A percentile compares a stretch with the other conserved stretches of the same genome.
Evolutionary conservation across 1,140 invertebrate genomes (phyloP).

Genomic region (Reticulitermes speratus): DNA sequence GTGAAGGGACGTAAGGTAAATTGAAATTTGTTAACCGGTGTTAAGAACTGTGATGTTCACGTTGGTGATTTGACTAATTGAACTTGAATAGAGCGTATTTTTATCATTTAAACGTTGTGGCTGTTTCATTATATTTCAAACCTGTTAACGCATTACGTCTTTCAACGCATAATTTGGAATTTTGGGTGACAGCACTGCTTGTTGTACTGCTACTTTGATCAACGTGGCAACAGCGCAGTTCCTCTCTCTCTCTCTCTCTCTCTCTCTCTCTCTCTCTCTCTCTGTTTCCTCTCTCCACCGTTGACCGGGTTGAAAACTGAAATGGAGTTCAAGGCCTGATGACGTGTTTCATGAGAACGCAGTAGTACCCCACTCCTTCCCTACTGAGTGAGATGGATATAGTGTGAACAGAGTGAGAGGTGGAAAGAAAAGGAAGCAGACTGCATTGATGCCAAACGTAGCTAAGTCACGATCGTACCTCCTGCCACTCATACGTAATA

Average conservation of each 20-base stretch:
- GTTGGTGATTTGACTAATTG: neutral
- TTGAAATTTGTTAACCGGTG: neutral
- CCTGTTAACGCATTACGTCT: neutral
- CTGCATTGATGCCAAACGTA: slow-evolving; percentile 4
- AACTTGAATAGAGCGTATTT: neutral
- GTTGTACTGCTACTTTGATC: neutral
- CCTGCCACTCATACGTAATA: neutral
- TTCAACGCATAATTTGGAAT: neutral
- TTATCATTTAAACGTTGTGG: neutral
- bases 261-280: neutral
- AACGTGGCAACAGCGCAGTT: slow-evolving; percentile 22
- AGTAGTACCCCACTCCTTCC: neutral
- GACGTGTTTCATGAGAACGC: slow-evolving; percentile 27
- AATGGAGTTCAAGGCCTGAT: slow-evolving; percentile 31
- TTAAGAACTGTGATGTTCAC: neutral
- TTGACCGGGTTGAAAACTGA: slow-evolving; percentile 28
- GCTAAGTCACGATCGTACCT: neutral
- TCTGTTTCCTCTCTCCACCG: neutral
- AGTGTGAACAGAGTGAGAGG: neutral
- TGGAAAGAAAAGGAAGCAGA: neutral
- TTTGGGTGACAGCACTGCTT: neutral
- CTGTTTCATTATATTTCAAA: neutral
- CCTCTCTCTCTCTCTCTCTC: neutral
- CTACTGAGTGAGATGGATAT: neutral
- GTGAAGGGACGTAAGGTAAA: neutral